Evolutionary conservation across 2,797 vertebrate genomes (phyloP).

Genomic region (Columba guinea): DNA sequence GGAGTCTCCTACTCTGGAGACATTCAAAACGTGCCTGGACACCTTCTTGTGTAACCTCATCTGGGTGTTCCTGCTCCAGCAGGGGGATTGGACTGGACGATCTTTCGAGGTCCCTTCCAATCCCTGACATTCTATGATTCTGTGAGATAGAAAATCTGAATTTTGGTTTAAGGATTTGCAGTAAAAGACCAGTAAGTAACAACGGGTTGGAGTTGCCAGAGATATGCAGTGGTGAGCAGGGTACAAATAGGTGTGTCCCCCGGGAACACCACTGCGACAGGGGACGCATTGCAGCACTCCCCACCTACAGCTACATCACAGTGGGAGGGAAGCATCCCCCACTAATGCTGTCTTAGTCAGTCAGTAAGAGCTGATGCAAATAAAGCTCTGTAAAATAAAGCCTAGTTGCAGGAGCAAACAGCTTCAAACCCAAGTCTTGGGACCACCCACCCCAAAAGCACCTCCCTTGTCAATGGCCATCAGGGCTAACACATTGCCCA

Average conservation of each 20-base stretch:
- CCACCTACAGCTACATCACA: accelerated
- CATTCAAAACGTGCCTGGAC: too few relatives aligned
- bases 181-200: neutral
- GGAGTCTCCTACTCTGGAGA: too few relatives aligned
- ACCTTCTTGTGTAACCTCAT: too few relatives aligned
- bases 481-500: neutral
- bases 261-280: neutral
- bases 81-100: too few relatives aligned
- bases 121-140: too few relatives aligned
- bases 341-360: neutral
- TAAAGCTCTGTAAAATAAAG: neutral
- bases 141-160: neutral
- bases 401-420: neutral
- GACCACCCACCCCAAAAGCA: neutral
- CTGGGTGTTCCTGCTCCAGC: too few relatives aligned
- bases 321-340: neutral
- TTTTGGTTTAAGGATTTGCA: neutral
- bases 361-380: neutral
- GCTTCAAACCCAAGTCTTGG: neutral
- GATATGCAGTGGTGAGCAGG: neutral
- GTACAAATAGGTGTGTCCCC: neutral
- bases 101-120: too few relatives aligned
- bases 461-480: neutral
- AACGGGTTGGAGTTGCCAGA: neutral
- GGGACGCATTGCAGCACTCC: neutral